Evolutionary conservation across 2,113 vertebrate species (phyloP).

Genomic region (Gadus macrocephalus): DNA sequence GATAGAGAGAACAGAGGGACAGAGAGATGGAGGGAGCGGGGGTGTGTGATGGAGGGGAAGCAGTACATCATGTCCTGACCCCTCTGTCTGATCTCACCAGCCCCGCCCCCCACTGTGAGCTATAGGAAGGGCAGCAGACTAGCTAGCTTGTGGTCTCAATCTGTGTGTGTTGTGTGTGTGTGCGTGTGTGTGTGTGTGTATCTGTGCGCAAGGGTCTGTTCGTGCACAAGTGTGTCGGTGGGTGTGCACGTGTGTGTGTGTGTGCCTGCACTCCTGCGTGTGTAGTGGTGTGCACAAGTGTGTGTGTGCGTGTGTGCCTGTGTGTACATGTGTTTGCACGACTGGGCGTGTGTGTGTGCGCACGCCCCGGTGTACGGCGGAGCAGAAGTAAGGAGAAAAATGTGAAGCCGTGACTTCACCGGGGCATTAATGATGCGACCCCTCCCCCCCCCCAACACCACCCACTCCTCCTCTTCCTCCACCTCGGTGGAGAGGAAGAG

Average conservation of each 20-base stretch:
- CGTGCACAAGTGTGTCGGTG: too few relatives aligned
- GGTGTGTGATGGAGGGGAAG: constrained; percentile 16
- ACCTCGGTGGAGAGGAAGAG: constrained; percentile 62
- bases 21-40: background rate
- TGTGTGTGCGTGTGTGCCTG: too few relatives aligned
- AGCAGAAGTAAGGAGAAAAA: background rate
- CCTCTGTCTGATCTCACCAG: constrained; percentile 25
- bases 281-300: too few relatives aligned
- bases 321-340: too few relatives aligned
- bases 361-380: background rate
- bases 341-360: background rate
- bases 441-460: constrained; percentile 27
- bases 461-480: background rate
- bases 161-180: constrained; percentile 22
- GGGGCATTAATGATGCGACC: constrained; percentile 60
- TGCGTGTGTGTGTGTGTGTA: too few relatives aligned
- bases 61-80: constrained; percentile 32
- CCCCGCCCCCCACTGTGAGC: constrained; percentile 18
- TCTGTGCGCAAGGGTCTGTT: background rate
- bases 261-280: too few relatives aligned
- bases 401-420: constrained; percentile 60
- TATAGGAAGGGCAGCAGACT: constrained; percentile 40
- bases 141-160: constrained; percentile 30
- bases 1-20: constrained; percentile 26
- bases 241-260: too few relatives aligned